Base-by-base conservation (phyloP, 2,888 invertebrate genomes). In the Caenorhabditis zanzibari region DNA sequence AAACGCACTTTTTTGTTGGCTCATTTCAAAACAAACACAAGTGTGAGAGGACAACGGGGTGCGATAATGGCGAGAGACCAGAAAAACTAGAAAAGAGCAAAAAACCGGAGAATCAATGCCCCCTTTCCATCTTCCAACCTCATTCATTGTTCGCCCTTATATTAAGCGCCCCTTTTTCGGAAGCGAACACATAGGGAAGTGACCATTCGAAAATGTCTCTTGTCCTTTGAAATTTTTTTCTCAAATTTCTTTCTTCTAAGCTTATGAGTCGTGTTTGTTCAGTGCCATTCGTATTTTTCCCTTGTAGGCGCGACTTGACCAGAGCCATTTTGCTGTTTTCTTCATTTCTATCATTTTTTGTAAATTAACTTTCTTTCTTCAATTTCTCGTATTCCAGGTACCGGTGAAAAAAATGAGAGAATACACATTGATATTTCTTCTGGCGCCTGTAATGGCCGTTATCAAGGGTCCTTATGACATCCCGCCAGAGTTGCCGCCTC, bases 1-100 rank as follows among this genome's bases (percentile, higher is more conserved):
- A 71, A 71, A 61, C 79, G 63, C 79, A 71, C 63, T 71, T 71
- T 75, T 79, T 79, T 79, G 79, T 79, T 79, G 63, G 79, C 71
- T 77, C 63, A 71, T 71, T 79, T 79, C 79, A 71, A 79, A 71
- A 54, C 79, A 79, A 79, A 79, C 71, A 79, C 24, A 61, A 26
- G 47, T n/a, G 41, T 32, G 61, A 69, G 69, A 59, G 68, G 49
- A 52, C 52, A 68, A 35, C 52, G 49, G 69, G 22, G 41, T 49
- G 49, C 59, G 54, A 77, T 63, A 59, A 77, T 38, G 69, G 75
- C n/a, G 26, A 56, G 38, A 59, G 77, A 69, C 77, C 61, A 69
- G 77, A 77, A 77, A 77, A 71, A 61, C 79, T 72, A 26, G 69
- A 71, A 79, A 79, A 71, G 63, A 56, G 79, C 79, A 64, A 79